Evolutionary conservation across 2,113 vertebrate species (phyloP), one percentile per base, ranked within the genome.

Genomic region (Phyllopteryx taeniolatus): DNA sequence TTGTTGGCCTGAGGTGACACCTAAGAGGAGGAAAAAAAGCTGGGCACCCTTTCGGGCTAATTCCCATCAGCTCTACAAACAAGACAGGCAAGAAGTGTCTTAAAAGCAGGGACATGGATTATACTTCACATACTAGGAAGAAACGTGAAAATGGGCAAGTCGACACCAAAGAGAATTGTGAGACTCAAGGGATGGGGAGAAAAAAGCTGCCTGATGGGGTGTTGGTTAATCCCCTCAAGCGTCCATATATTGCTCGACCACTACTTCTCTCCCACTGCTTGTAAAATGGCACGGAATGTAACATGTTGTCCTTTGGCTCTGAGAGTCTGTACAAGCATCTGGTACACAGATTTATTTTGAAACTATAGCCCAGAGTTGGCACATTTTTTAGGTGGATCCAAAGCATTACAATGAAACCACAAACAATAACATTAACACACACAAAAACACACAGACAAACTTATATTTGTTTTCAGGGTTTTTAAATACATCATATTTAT

Each of bases 151-250:
- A 75, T 19, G 75, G 71, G 77, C 64, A 76, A 84, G 85, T 49
- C 70, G 49, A 78, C 68, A 79, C 14, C 35, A 49, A 72, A 71
- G 42, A 80, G 84, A 71, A 75, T 63, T 73, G 80, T 85, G 78
- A 70, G 72, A 83, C 78, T 78, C 43, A 12, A 77, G 54, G 72
- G 35, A 75, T 39, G 64, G 67, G 71, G 75, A 81, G 79, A n/a
- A 80, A 76, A 80, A 76, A 82, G 76, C 80, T 71, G 77, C 80
- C 49, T 47, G 79, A 78, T 12, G 42, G 77, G 71, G 73, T 77
- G 82, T 81, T 80, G 79, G 68, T 73, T 92, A 92, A 92, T 92
- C 91, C 89, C 86, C 87, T 86, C 76, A 92, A 91, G 90, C 88
- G 90, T 91, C 90, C 89, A 89, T 91, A 90, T 91, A 92, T 91